Evolutionary conservation across 2,797 vertebrate genomes (phyloP), one percentile per base, ranked within the genome.

Genomic region (Oreonectes daqikongensis): DNA sequence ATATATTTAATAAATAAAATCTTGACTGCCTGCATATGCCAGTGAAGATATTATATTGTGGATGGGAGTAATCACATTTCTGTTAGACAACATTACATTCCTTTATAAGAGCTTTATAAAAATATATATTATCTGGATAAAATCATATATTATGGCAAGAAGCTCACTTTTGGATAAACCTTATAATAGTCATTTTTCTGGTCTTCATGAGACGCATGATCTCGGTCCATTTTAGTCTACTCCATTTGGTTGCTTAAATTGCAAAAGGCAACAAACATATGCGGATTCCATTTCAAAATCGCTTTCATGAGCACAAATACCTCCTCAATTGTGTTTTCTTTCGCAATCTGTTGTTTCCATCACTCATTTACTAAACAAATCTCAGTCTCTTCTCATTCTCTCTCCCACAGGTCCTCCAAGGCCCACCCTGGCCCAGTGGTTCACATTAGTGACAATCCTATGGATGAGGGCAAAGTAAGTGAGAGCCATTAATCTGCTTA

Each of bases 401-500:
- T 5, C 7, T 72, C 73, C 5, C 22, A 40, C 65, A 96, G 95
- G 85, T 96, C 95, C 28, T 96, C 95, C 84, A 96, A 96, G 88
- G 92, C 94, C 86, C 95, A 96, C 72, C 95, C 95, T 71, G 95
- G 95, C 84, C 94, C 94, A 82, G 89, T 96, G 82, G 95, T 96
- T 66, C 95, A 96, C 87, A 96, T 96, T 84, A 96, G 95, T 87
- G 95, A 96, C 88, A 96, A 96, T 90, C 95, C 95, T 82, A 95
- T 95, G 94, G 95, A 96, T 87, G 95, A 96, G 89, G 94, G 95
- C 85, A 96, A 96, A 94, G 95, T 96, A 92, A 73, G 69, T 2
- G 20, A 61, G 26, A 30, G 38, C 18, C 20, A 30, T 26, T 44
- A 53, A 57, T 18, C 35, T 75, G 20, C 48, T 40, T 60, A 2